Conservation (phyloP, 1,140 invertebrate genomes). For the Potamilus streckersoni region DNA sequence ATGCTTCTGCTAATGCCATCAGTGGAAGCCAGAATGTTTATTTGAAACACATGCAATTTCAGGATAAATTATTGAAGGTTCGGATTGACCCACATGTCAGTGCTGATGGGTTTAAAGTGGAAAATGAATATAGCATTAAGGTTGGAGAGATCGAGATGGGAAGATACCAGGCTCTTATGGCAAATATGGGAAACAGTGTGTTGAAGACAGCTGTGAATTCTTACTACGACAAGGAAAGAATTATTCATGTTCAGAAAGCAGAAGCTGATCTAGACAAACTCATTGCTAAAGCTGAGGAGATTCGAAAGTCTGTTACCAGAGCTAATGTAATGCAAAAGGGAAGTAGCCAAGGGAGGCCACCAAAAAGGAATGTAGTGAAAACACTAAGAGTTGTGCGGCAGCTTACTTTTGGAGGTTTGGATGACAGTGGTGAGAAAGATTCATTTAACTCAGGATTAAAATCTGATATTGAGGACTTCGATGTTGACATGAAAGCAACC, state of each 20-base stretch:
- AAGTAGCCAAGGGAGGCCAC: too few relatives aligned
- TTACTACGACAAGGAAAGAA: constrained; percentile 40
- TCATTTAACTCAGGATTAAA: too few relatives aligned
- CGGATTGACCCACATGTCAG: constrained; percentile 29
- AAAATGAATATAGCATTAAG: constrained; percentile 34
- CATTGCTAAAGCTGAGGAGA: constrained; percentile 23
- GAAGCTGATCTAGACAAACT: constrained; percentile 26
- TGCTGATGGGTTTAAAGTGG: constrained; percentile 26
- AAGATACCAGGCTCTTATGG: constrained; percentile 36
- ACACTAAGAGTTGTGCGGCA: too few relatives aligned
- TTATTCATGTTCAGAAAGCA: constrained; percentile 22
- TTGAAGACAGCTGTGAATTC: constrained; percentile 32
- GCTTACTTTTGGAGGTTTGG: too few relatives aligned
- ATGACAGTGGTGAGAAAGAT: too few relatives aligned
- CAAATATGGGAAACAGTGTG: constrained; percentile 16
- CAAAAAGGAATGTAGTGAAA: too few relatives aligned
- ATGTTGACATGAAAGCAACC: too few relatives aligned
- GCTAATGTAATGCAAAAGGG: too few relatives aligned
- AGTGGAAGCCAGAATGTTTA: constrained; percentile 29
- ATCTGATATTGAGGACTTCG: too few relatives aligned
- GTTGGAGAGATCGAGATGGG: constrained; percentile 37
- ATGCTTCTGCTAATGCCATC: constrained; percentile 1
- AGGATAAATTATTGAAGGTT: constrained; percentile 37
- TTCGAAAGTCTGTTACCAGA: constrained; percentile 5
- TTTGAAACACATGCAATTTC: constrained; percentile 32